Base-by-base conservation (phyloP, 2,113 vertebrate genomes). In the Danionella cerebrum region DNA sequence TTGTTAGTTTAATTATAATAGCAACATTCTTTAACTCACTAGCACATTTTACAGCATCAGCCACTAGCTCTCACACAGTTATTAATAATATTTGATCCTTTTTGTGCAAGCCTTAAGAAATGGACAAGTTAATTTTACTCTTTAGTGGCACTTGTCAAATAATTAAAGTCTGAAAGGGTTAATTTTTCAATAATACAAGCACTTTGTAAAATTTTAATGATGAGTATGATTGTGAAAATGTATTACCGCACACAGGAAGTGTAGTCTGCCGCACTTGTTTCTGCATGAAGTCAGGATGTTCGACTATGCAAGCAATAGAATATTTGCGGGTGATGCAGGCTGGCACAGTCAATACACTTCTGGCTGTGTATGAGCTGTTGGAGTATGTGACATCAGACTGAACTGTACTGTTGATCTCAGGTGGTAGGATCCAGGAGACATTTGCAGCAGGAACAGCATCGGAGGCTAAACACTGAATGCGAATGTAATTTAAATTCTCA, bases 351-450 rank as follows among this genome's bases (percentile, higher is more conserved):
- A 86, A 39, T 54, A 81, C 59, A 70, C 77, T 79, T 50, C 51
- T 79, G 77, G 84, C 80, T 14, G 81, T 77, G 74, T 80, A 69
- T 41, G 77, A 83, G 72, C 77, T 76, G 75, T 86, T 84, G 72
- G 47, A 72, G 64, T 72, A 79, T 38, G 80, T 76, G 67, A 72
- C 66, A 70, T 79, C 79, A 65, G 74, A 81, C 73, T 69, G 69
- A 54, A 63, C 58, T 51, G 51, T 77, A 57, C 39, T 64, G 50
- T 80, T 78, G 70, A 82, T 68, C 57, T 78, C 78, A 71, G 77
- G 68, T 8, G 82, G 79, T 53, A 81, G 78, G 45, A 79, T 58
- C 84, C 85, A 89, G 69, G 84, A 86, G 68, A 88, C 29, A 47
- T 76, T 84, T 67, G 86, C 83, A 31, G 73, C 79, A 33, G 84